These are phyloP conservation scores for Salminus brasiliensis DNA, from an alignment of 2,113 vertebrate genomes.

Conservation along the genomic window DNA sequence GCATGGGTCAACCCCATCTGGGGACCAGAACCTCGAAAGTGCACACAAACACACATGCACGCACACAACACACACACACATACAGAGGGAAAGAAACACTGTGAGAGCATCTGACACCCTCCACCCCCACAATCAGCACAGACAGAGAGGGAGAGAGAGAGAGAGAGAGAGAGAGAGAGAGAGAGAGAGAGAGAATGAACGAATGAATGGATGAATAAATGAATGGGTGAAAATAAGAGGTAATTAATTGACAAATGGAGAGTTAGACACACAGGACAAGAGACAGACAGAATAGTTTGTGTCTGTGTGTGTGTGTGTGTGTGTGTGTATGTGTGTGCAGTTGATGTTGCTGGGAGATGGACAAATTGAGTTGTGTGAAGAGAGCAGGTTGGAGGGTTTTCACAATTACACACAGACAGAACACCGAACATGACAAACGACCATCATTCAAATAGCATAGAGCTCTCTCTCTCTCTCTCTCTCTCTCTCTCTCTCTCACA, in stretches of 20 bases:
- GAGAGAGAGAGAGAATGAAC: slow-evolving; percentile 15
- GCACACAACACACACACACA: background rate
- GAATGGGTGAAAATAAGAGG: slow-evolving; percentile 7
- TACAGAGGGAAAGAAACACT: slow-evolving; percentile 20
- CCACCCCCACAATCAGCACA: slow-evolving; percentile 23
- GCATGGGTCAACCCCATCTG: slow-evolving; percentile 79
- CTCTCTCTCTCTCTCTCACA: slow-evolving; percentile 28
- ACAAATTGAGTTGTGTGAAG: slow-evolving; percentile 85
- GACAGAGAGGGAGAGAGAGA: slow-evolving; percentile 55
- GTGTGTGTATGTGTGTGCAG: slow-evolving; percentile 19
- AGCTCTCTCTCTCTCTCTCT: background rate
- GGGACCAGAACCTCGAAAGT: slow-evolving; percentile 48
- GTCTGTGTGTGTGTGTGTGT: slow-evolving; percentile 7
- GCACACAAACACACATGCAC: slow-evolving; percentile 18
- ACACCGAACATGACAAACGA: slow-evolving; percentile 95
- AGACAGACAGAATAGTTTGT: background rate
- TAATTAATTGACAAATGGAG: background rate
- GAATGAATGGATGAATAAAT: background rate
- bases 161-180: slow-evolving; percentile 45
- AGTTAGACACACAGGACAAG: background rate
- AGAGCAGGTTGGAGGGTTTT: slow-evolving; percentile 90
- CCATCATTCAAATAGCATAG: slow-evolving; percentile 80
- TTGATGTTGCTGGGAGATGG: slow-evolving; percentile 83
- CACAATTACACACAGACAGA: slow-evolving; percentile 93
- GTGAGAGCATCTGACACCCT: slow-evolving; percentile 37